Base-by-base conservation (phyloP, 1,140 invertebrate species). In the Scylla paramamosain region DNA sequence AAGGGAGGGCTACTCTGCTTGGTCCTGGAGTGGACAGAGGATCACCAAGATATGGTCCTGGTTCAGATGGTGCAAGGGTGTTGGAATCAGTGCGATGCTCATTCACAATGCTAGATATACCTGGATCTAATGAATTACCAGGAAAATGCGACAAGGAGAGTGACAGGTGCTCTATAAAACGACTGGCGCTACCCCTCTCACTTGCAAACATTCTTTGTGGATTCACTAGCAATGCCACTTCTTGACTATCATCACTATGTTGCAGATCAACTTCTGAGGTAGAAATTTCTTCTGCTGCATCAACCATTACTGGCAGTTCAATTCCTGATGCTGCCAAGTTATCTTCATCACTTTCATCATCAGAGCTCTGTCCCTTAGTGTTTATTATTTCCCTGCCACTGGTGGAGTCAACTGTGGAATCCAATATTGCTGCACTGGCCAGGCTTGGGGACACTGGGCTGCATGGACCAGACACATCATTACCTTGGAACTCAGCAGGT, bases 401-500 rank as follows among this genome's bases (percentile, higher is more conserved):
- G 29, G 96, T 96, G 16, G 96, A 96, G 77, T 96, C 96, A 14
- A 96, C 95, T 39, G 96, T 96, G 28, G 96, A 96, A 87, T 96
- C 96, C 20, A 96, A 84, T 31, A 95, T 95, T 20, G 91, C 94
- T n/a, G 93, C 93, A 84, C 87, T 83, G 6, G 32, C 92, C 28
- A 94, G 82, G 39, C 83, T 91, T n/a, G 89, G 96, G 82, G 89
- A 95, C 32, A 84, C 45, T 45, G 95, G 92, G 28, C 92, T 93
- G 46, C 95, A 90, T 12, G 95, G 93, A 25, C 89, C 92, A 45
- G 95, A 95, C 25, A 94, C 95, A 93, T 95, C 95, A 86, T 95
- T 95, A 8, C 95, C 95, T 59, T 95, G 95, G 90, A 93, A 95
- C 32, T 93, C 93, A 86, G 45, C 90, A 31, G 91, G 95, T 84